Evolutionary conservation across 2,888 invertebrate genomes (phyloP).

Genomic region (Camptogramma bilineatum): DNA sequence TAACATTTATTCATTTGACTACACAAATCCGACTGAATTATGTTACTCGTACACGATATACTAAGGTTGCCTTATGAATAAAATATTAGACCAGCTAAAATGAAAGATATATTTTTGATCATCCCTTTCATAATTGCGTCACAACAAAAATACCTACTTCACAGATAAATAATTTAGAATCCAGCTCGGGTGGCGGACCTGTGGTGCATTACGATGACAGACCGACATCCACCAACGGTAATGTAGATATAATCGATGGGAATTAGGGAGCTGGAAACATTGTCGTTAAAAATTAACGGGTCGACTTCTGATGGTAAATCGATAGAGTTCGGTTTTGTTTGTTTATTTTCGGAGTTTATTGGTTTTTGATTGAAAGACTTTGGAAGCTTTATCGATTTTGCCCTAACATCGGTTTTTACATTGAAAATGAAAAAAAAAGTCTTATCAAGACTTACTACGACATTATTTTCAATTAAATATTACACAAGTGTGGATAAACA

Average conservation of each 20-base stretch:
- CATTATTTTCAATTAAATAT: too few species aligned
- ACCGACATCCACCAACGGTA: constrained; percentile 46
- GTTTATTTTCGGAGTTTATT: constrained; percentile 14
- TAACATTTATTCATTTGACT: too few species aligned
- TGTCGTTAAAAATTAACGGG: constrained; percentile 77
- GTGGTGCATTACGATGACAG: constrained; percentile 62
- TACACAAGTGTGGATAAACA: too few species aligned
- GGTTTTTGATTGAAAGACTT: constrained; percentile 1
- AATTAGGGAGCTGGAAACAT: constrained; percentile 66
- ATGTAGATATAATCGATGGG: constrained; percentile 70
- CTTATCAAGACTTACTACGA: too few species aligned
- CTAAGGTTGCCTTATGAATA: too few species aligned
- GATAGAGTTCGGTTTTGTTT: constrained; percentile 51
- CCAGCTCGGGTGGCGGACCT: constrained; percentile 37
- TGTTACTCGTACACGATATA: too few species aligned
- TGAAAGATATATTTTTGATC: too few species aligned
- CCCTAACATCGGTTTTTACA: background rate
- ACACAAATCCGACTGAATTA: too few species aligned
- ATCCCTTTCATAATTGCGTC: constrained; percentile 13
- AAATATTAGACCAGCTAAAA: too few species aligned
- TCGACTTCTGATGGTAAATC: constrained; percentile 75
- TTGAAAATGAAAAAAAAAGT: too few species aligned
- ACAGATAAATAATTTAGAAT: constrained; percentile 49
- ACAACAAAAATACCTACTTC: constrained; percentile 31
- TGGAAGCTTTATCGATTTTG: background rate